phyloP scores from a whole-genome alignment of 1,140 invertebrate genomes.

The Calliphora vicina region DNA sequence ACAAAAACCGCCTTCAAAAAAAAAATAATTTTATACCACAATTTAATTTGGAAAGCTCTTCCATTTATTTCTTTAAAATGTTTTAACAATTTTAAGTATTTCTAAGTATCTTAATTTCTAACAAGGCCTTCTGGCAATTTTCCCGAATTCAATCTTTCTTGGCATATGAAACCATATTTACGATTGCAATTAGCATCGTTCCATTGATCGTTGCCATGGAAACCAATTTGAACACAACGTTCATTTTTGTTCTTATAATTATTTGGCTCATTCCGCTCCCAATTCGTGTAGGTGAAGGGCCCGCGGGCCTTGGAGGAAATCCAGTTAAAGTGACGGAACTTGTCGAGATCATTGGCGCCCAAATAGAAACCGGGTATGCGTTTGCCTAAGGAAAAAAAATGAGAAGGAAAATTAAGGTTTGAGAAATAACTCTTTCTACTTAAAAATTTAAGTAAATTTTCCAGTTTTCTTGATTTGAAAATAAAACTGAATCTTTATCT shows the following conservation, averaged over 20 bases:
- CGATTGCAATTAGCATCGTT: conserved; percentile 11
- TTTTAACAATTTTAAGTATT: too few species aligned
- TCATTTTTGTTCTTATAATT: conserved; percentile 19
- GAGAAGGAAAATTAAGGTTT: too few species aligned
- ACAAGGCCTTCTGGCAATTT: too few species aligned
- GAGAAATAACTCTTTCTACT: too few species aligned
- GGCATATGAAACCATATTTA: conserved; percentile 17
- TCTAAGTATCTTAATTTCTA: too few species aligned
- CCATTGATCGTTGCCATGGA: neutral
- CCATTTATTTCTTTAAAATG: too few species aligned
- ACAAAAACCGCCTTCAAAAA: too few species aligned
- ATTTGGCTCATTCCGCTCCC: neutral
- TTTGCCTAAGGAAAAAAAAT: neutral
- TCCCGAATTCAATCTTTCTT: neutral
- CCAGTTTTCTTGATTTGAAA: too few species aligned
- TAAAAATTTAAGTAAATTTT: too few species aligned
- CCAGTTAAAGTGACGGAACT: conserved; percentile 11
- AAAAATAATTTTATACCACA: too few species aligned
- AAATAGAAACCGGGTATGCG: neutral
- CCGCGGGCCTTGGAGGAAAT: neutral
- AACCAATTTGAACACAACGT: conserved; percentile 19
- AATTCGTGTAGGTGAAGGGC: neutral
- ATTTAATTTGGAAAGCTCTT: too few species aligned
- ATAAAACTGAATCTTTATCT: too few species aligned
- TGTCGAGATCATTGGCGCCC: neutral